phyloP scores from a whole-genome alignment of 2,113 vertebrate species.

The Phoenicopterus ruber region DNA sequence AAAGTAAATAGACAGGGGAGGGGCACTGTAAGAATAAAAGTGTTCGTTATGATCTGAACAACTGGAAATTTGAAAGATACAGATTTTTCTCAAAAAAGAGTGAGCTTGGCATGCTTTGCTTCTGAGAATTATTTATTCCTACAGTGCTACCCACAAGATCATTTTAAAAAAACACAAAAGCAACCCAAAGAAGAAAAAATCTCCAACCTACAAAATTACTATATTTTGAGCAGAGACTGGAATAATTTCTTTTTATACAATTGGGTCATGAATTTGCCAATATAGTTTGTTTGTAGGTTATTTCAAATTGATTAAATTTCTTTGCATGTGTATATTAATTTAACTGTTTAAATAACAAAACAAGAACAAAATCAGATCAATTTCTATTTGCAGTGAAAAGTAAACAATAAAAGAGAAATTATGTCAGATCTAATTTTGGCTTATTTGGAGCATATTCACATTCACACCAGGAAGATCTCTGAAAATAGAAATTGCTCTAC shows the following conservation, averaged over 20 bases:
- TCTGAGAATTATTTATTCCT: background rate
- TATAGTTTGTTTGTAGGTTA: background rate
- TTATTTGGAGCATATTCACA: background rate
- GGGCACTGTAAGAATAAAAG: background rate
- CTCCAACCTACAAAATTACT: background rate
- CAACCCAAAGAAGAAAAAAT: background rate
- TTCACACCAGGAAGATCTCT: background rate
- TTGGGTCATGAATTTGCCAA: background rate
- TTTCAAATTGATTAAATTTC: background rate
- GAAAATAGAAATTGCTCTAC: background rate
- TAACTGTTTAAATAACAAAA: background rate
- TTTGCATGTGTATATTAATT: background rate
- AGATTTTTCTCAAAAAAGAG: background rate
- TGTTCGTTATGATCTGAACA: background rate
- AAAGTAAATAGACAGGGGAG: background rate
- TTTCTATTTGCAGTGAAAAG: background rate
- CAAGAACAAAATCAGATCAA: background rate
- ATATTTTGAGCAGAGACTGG: background rate
- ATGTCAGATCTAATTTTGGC: background rate
- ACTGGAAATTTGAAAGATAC: background rate
- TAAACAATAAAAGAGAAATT: background rate
- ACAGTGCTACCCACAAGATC: accelerated
- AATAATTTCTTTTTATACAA: background rate
- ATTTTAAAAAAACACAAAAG: background rate
- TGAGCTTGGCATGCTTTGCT: background rate